Evolutionary conservation across 2,888 invertebrate genomes (phyloP), one percentile per base, ranked within the genome.

Genomic region (Paralinhomoeus sp.): DNA sequence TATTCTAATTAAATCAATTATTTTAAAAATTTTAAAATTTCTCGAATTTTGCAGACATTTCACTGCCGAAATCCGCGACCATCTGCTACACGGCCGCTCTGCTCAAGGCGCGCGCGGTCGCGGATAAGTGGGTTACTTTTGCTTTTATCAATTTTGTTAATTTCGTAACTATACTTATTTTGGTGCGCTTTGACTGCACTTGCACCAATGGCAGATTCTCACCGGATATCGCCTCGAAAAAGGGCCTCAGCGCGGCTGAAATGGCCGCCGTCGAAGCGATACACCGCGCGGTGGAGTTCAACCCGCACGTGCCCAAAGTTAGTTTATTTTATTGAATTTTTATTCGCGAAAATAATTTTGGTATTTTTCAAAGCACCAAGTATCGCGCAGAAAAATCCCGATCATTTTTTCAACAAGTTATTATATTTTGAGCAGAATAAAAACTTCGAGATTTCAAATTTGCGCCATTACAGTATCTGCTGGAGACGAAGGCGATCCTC

Each of bases 261-360:
- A 78, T 80, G 75, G 77, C 78, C 53, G 89, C 89, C 1, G 80
- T 85, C 0, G 84, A 87, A 66, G 83, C 83, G 1, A 83, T 85
- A 55, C 87, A 89, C 61, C 71, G 84, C 59, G 91, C 91, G 13
- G 84, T 93, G 40, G 89, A 87, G 65, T 91, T 84, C 67, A 93
- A 93, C 72, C 89, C 93, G 46, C 85, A 89, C 69, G 91, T 89
- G 60, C 85, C 89, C 44, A 85, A 85, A 64, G 72, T 72, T 56
- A 41, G 42, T n/a, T 31, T 7, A 31, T 31, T 31, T 7, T 15
- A 31, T 31, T 31, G 31, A 7, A 15, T 31, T 31, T 7, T n/a
- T n/a, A n/a, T n/a, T n/a, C n/a, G n/a, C n/a, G n/a, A n/a, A n/a
- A n/a, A n/a, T n/a, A n/a, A 20, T 15, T 13, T 41, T 40, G 40